Conservation (phyloP, 2,113 vertebrate genomes). For the Alligator sinensis region DNA sequence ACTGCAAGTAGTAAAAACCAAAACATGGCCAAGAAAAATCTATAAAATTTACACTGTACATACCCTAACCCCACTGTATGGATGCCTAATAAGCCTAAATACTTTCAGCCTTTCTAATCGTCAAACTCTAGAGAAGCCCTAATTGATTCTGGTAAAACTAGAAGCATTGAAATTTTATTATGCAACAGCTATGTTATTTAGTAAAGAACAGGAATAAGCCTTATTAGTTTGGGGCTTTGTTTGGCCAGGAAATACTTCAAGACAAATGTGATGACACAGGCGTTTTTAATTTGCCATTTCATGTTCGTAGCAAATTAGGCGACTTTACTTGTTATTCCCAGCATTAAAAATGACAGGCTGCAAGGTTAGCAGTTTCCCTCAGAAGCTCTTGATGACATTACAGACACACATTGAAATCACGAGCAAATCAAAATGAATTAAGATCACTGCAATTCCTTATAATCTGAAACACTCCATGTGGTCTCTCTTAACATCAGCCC, state of each 20-base stretch:
- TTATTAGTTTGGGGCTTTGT: constrained; percentile 58
- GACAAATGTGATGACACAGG: constrained; percentile 70
- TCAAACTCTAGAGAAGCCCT: constrained; percentile 32
- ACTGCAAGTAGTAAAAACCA: neutral
- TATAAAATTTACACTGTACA: constrained; percentile 52
- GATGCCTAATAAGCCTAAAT: constrained; percentile 49
- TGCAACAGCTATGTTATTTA: constrained; percentile 61
- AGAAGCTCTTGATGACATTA: constrained; percentile 66
- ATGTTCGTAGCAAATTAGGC: constrained; percentile 57
- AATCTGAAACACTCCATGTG: constrained; percentile 70
- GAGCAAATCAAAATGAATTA: constrained; percentile 69
- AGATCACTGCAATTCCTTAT: constrained; percentile 49
- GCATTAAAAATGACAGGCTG: constrained; percentile 69
- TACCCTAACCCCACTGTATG: neutral
- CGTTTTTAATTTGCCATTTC: constrained; percentile 73
- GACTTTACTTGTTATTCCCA: constrained; percentile 46
- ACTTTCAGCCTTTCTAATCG: constrained; percentile 42
- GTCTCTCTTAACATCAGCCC: constrained; percentile 46
- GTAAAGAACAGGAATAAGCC: constrained; percentile 50
- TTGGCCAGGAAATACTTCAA: constrained; percentile 69
- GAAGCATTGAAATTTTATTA: constrained; percentile 52
- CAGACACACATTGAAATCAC: constrained; percentile 65
- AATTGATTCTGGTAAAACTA: neutral
- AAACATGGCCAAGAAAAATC: constrained; percentile 64
- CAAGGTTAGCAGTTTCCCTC: constrained; percentile 67